phyloP scores from a whole-genome alignment of 2,113 vertebrate species.

The Triplophysa rosa region DNA sequence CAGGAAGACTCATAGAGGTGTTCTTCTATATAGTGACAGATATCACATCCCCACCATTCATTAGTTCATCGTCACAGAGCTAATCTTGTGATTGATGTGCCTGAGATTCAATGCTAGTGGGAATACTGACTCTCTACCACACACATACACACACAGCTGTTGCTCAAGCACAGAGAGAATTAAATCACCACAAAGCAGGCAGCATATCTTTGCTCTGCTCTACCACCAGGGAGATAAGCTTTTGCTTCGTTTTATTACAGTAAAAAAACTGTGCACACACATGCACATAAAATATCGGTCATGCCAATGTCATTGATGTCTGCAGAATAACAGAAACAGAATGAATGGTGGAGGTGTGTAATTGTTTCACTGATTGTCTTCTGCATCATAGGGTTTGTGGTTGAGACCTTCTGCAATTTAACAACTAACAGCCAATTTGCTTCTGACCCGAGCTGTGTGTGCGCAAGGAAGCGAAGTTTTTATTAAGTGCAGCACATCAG shows the following conservation, averaged over 20 bases:
- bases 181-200: constrained; percentile 30
- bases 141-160: background rate
- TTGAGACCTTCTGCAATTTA: background rate
- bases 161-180: background rate
- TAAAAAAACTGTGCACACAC: background rate
- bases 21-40: constrained; percentile 11
- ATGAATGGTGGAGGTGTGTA: constrained; percentile 1
- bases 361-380: background rate
- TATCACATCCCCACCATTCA: constrained; percentile 19
- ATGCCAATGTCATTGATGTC: constrained; percentile 3
- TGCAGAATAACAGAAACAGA: background rate
- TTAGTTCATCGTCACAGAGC: constrained; percentile 17
- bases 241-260: background rate
- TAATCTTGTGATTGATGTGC: constrained; percentile 34
- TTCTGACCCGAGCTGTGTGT: background rate
- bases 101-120: background rate
- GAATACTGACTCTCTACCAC: background rate
- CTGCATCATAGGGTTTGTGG: background rate
- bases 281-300: background rate
- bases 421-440: background rate
- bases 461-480: background rate
- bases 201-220: constrained; percentile 13
- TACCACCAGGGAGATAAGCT: constrained; percentile 10
- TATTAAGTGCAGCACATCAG: background rate
- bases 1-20: background rate